These are phyloP conservation scores for Ceriagrion tenellum DNA, from an alignment of 2,888 invertebrate species.

Conservation along the genomic window DNA sequence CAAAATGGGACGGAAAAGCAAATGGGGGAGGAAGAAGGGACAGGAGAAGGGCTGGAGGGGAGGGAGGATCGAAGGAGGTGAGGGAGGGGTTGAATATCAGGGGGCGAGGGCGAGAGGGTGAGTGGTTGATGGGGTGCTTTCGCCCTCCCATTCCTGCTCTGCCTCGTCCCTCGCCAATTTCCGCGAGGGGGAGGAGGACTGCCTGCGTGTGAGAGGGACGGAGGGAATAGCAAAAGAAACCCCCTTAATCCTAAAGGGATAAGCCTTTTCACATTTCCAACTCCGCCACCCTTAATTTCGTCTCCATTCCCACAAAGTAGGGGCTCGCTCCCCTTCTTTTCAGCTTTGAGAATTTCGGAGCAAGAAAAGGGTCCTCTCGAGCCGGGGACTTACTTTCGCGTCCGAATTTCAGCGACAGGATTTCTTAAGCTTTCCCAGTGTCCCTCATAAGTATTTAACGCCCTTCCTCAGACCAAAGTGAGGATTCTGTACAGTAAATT, in stretches of 20 bases:
- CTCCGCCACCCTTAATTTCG: neutral
- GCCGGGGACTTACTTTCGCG: neutral
- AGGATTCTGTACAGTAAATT: too few relatives aligned
- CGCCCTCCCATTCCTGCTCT: neutral
- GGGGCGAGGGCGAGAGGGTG: too few relatives aligned
- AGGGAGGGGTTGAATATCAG: too few relatives aligned
- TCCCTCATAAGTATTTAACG: neutral
- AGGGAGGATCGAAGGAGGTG: too few relatives aligned
- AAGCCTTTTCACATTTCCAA: slow-evolving; percentile 24
- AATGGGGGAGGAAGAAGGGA: neutral
- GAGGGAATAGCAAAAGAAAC: neutral
- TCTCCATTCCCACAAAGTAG: neutral
- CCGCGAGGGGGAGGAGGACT: neutral
- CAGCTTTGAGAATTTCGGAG: neutral
- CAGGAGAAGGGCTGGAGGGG: neutral
- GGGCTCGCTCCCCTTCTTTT: neutral
- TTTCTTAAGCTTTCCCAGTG: neutral
- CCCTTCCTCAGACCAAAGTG: neutral
- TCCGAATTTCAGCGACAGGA: neutral
- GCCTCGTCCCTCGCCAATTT: neutral
- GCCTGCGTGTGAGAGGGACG: neutral
- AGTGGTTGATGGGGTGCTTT: too few relatives aligned
- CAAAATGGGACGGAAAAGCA: neutral
- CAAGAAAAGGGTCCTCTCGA: neutral
- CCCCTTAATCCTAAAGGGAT: slow-evolving; percentile 17